Base-by-base conservation (phyloP, 1,140 invertebrate genomes). In the Hypsibius dujardini region DNA sequence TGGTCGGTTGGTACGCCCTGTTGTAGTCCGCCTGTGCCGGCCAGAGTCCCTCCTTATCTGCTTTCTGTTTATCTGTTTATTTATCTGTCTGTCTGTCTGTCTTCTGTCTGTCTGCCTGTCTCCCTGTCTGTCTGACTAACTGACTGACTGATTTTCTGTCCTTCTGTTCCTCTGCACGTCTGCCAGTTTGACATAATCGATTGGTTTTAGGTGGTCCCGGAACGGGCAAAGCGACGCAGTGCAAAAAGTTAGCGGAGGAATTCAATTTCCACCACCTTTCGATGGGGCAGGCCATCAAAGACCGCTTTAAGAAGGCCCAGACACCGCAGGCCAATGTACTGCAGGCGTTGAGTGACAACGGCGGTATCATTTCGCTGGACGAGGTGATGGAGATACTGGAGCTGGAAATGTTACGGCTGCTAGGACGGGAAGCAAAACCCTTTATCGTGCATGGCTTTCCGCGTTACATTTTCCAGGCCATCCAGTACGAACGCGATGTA, bases 401-500 rank as follows among this genome's bases (percentile, higher is more conserved):
- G 3, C 3, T 3, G 3, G 3, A 3, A 67, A 67, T 67, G 62
- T 3, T 42, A 3, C 7, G 45, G 62, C 62, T 7, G 3, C 62
- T 67, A 3, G 7, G 3, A 14, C 7, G 3, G 7, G 62, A 7
- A 7, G 42, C 3, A 7, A 67, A 67, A 42, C 62, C 62, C 3
- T 67, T 67, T 42, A 67, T 67, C 42, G 45, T 67, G 3, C 62
- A 67, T 42, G 62, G 62, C 42, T 67, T 67, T 67, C 62, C 62
- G 3, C 7, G 62, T 3, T 67, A 67, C 42, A 7, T 67, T 42
- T 42, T 14, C 62, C 62, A 67, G 45, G 62, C 62, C 7, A 3
- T 67, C 12, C 7, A 7, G 45, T 67, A 67, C 62, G 62, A 67
- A 42, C 62, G 62, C 7, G 42, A 42, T 14, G 62, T 67, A 56